Base-by-base conservation (phyloP, 2,797 vertebrate species). In the Paedocypris micromegethes region DNA sequence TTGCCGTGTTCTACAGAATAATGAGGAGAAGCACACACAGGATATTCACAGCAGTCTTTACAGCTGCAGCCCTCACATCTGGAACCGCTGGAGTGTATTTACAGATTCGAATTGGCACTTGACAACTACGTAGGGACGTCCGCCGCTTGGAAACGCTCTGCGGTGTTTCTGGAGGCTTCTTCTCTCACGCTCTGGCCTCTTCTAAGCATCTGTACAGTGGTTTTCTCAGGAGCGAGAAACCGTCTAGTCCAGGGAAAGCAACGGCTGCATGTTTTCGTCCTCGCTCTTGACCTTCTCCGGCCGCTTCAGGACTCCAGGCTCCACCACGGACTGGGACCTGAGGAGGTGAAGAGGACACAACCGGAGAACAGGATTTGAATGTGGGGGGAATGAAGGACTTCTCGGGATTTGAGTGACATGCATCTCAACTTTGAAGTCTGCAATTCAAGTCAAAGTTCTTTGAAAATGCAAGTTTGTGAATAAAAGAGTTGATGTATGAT, bases 281-380 rank as follows among this genome's bases (percentile, higher is more conserved):
- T 95, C 95, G 0, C 89, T 92, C 87, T 94, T 94, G 79, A 92
- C 94, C 86, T 96, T 97, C 83, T 97, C 96, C 62, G 93, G 90
- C 81, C 90, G 91, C 79, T 96, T 98, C 77, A 98, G 90, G 75
- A 96, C 92, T 37, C 93, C 94, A 0, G 96, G 94, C 77, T 98
- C 96, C 86, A 98, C 96, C 76, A 97, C 96, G 0, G 96, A 98
- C 72, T 98, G 96, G 75, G 96, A 98, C 86, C 96, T 98, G 85
- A 38, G 83, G 39, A 46, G 48, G 77, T 49, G 58, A 72, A 78
- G 68, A 83, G 69, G 72, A 68, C 40, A 69, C 59, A 39, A 68
- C 46, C 55, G 49, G 55, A 40, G 9, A 50, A 58, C 2, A 9
- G 6, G 41, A 37, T 44, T 49, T 55, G 5, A 1, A 61, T 38